Evolutionary conservation across 2,113 vertebrate genomes (phyloP).

Genomic region (Martes martes): DNA sequence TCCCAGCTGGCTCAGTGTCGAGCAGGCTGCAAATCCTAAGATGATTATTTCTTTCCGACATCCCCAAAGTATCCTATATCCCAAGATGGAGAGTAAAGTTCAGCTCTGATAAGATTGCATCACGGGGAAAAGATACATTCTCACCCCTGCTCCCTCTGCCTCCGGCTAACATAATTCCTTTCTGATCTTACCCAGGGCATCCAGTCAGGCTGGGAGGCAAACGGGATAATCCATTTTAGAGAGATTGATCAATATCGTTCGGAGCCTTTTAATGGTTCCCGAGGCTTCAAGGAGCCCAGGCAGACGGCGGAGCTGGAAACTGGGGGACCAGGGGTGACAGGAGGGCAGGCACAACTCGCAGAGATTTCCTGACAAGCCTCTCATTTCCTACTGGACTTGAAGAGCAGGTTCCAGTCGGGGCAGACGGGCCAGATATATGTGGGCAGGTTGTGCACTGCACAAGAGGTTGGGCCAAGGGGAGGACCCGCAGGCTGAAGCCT

Average conservation of each 20-base stretch:
- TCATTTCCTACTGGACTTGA: conserved; percentile 7
- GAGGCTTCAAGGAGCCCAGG: conserved; percentile 55
- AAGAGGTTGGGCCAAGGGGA: not conserved
- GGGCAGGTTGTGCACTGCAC: not conserved
- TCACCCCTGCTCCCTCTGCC: not conserved
- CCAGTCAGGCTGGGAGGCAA: conserved; percentile 65
- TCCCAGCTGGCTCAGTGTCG: conserved; percentile 38
- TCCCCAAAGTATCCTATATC: conserved; percentile 77
- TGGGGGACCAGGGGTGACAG: not conserved
- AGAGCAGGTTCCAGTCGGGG: not conserved
- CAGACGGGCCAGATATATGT: not conserved
- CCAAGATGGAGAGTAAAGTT: conserved; percentile 76
- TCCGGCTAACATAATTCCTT: conserved; percentile 43
- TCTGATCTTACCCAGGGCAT: conserved; percentile 63
- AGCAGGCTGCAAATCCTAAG: conserved; percentile 73
- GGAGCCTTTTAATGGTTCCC: conserved; percentile 67
- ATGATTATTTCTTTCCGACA: conserved; percentile 78
- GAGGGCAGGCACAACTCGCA: not conserved
- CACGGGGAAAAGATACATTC: conserved; percentile 41
- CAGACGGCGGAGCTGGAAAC: conserved; percentile 53
- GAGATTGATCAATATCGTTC: conserved; percentile 64
- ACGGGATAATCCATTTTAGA: conserved; percentile 70
- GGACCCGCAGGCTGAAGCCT: not conserved
- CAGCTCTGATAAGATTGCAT: conserved; percentile 77
- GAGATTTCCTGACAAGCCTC: conserved; percentile 33